Base-by-base conservation (phyloP, 2,888 invertebrate genomes). In the Theretra japonica region DNA sequence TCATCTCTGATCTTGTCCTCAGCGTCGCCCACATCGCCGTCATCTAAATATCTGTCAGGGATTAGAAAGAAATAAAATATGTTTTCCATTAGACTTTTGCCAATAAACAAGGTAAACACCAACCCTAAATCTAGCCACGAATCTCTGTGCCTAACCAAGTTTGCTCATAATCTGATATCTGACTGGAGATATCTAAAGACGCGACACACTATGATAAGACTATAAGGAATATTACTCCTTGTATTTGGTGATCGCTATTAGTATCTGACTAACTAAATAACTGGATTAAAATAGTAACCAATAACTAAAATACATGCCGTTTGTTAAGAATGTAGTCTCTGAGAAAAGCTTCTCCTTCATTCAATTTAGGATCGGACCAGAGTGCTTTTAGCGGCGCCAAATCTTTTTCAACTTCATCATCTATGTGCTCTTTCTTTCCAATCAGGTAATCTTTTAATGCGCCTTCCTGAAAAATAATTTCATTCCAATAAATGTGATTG, bases 321-420 rank as follows among this genome's bases (percentile, higher is more conserved):
- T 98, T 97, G 85, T 99, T 97, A 56, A 99, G 92, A 78, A 99
- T 96, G 87, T 98, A 99, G 90, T 99, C 99, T 71, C 98, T 95
- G 1, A 99, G 94, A 90, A 98, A 99, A 72, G 97, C 97, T 86
- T 99, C 99, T 50, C 96, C 97, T 71, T 96, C 96, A 79, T 97
- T 97, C 28, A 99, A 92, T 76, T 97, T 96, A 21, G 97, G 97
- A 88, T 97, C 96, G 19, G 95, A 96, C 99, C 99, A 99, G 83
- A 97, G 97, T 30, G 97, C 96, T 80, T 97, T 97, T 53, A 99
- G 90, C 0, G 97, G 96, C 74, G 97, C 96, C 79, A 98, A 89
- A 60, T 96, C 96, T 70, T 95, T 91, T 77, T 96, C 96, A 83
- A 95, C 90, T 0, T 93, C 84, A 56, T 96, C 94, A 78, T 96